Evolutionary conservation across 2,797 vertebrate genomes (phyloP), one percentile per base, ranked within the genome.

Genomic region (Odontamblyopus lacepedii): DNA sequence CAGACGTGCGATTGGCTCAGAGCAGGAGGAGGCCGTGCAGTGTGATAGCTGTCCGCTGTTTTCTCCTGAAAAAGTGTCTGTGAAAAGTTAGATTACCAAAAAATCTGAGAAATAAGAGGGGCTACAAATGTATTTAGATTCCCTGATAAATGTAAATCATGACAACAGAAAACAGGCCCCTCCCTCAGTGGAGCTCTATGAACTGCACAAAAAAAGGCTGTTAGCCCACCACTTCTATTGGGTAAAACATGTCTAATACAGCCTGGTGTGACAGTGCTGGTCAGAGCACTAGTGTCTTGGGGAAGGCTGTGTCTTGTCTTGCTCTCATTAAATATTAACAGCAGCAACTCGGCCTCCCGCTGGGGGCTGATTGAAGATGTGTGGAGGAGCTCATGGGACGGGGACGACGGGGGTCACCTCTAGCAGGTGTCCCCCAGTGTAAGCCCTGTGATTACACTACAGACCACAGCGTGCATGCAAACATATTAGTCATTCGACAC

Each of bases 321-420:
- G 77, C 68, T 69, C 68, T 82, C 82, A 91, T 93, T 91, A 92
- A 91, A 93, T 92, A 92, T 93, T 90, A 91, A 93, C 77, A 69
- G 63, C 71, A 69, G 76, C 88, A 88, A 84, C 85, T 79, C 65
- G 70, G 59, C 77, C 81, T 80, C 83, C 78, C 72, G 56, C 79
- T 81, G 79, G 78, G 81, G 71, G 71, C 80, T 85, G 86, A 85
- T 71, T 90, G 89, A 85, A 84, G 85, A 81, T 76, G 75, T 84
- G 73, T 79, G 80, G 79, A 69, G 69, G 76, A 72, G 60, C 32
- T 67, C 12, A 3, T 73, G 85, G 72, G 75, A 65, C 65, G 70
- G 70, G 78, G 11, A 75, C 50, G 2, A n/a, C 4, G 23, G 50
- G 85, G 81, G 90, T 93, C 89, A 93, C 90, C 91, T 89, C 87